phyloP scores from a whole-genome alignment of 2,113 vertebrate genomes.

The Tupaia chinensis region DNA sequence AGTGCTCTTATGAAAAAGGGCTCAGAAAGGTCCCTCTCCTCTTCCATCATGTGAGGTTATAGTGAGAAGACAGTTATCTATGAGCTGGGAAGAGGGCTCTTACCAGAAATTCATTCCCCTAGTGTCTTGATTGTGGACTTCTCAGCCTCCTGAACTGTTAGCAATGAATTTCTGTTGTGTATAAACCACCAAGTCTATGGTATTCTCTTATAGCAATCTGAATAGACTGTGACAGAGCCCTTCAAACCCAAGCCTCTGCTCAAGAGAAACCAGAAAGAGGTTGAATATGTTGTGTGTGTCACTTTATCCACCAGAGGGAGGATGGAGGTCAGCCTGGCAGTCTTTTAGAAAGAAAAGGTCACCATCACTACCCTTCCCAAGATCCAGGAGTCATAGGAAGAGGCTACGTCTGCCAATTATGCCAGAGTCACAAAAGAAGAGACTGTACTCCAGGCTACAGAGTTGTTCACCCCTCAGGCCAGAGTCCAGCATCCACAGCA shows the following conservation, averaged over 20 bases:
- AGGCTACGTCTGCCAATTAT: slow-evolving; percentile 54
- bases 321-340: not conserved
- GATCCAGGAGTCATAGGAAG: slow-evolving; percentile 49
- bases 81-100: not conserved
- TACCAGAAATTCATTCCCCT: not conserved
- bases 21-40: not conserved
- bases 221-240: slow-evolving; percentile 64
- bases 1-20: not conserved
- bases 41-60: not conserved
- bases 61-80: not conserved
- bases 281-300: slow-evolving; percentile 61
- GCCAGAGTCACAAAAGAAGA: slow-evolving; percentile 71
- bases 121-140: not conserved
- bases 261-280: slow-evolving; percentile 91
- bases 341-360: slow-evolving; percentile 72
- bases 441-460: slow-evolving; percentile 82
- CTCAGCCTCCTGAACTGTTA: not conserved
- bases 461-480: slow-evolving; percentile 85
- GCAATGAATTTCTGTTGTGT: not conserved
- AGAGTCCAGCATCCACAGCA: slow-evolving; percentile 83
- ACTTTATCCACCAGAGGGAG: slow-evolving; percentile 85
- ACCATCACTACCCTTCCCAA: not conserved
- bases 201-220: not conserved
- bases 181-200: not conserved
- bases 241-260: slow-evolving; percentile 94